Evolutionary conservation across 2,888 invertebrate genomes (phyloP).

Genomic region (Polyommatus icarus): DNA sequence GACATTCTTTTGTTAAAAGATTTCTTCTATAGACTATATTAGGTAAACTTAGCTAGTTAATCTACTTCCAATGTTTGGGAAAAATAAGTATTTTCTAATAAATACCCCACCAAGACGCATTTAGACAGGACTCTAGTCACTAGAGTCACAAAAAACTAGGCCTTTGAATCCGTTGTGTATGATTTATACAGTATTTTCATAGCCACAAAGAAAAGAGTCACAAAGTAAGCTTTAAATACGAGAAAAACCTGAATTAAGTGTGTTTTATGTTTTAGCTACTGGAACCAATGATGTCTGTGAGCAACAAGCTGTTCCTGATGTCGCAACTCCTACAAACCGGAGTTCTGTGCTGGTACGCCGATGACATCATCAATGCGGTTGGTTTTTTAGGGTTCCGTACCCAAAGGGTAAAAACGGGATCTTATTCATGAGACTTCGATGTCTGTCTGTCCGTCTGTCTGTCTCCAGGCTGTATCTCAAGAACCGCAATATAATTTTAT

Average conservation of each 20-base stretch:
- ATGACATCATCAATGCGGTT: conserved; percentile 70
- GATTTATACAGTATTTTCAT: too few species aligned
- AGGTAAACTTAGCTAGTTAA: not conserved
- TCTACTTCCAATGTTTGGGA: not conserved
- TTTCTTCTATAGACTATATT: not conserved
- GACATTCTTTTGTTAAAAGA: not conserved
- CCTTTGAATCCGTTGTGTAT: too few species aligned
- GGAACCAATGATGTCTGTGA: conserved; percentile 65
- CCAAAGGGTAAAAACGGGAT: too few species aligned
- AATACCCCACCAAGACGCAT: not conserved
- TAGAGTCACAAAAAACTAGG: too few species aligned
- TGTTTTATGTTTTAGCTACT: conserved; percentile 54
- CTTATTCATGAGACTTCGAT: too few species aligned
- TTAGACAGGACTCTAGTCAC: not conserved
- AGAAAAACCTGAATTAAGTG: not conserved
- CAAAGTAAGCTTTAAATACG: not conserved
- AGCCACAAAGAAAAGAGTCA: too few species aligned
- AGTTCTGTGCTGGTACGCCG: conserved; percentile 73
- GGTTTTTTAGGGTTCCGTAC: too few species aligned
- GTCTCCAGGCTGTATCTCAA: too few species aligned
- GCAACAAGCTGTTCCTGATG: conserved; percentile 66
- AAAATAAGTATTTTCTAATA: not conserved
- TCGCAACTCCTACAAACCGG: conserved; percentile 71
- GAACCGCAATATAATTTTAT: too few species aligned
- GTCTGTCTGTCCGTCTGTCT: too few species aligned